phyloP scores from a whole-genome alignment of 2,888 invertebrate genomes.

The Drosophila prostipennis region DNA sequence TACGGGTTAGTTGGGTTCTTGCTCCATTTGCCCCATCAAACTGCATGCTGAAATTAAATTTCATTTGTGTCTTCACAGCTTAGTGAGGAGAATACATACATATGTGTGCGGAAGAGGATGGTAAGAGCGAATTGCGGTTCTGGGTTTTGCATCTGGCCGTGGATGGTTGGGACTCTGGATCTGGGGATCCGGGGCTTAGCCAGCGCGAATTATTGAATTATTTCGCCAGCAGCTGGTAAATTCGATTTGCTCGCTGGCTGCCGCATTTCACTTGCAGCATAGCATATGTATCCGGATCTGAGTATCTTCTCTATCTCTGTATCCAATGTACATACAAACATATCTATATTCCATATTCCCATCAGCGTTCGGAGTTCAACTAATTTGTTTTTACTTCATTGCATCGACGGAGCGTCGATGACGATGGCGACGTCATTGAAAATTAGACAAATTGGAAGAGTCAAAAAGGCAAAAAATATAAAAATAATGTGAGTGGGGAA shows the following conservation, averaged over 20 bases:
- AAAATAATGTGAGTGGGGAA: constrained; percentile 25
- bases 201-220: constrained; percentile 77
- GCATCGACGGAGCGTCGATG: constrained; percentile 39
- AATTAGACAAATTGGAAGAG: constrained; percentile 78
- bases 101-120: constrained; percentile 4
- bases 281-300: constrained; percentile 28
- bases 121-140: constrained; percentile 18
- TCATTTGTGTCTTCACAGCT: constrained; percentile 52
- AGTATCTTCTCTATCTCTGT: constrained; percentile 4
- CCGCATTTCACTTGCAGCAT: constrained; percentile 44
- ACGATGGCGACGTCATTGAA: constrained; percentile 67
- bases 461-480: constrained; percentile 65
- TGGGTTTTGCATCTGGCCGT: constrained; percentile 31
- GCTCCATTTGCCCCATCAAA: constrained; percentile 76
- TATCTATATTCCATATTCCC: constrained; percentile 22
- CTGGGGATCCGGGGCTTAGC: constrained; percentile 43
- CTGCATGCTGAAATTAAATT: constrained; percentile 75
- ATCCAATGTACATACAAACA: not conserved
- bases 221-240: constrained; percentile 78
- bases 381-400: constrained; percentile 70
- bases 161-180: constrained; percentile 34
- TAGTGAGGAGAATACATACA: constrained; percentile 8
- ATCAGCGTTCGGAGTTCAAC: constrained; percentile 50
- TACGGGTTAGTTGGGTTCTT: constrained; percentile 66
- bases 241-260: constrained; percentile 68